Percentiles rank a stretch among this genome's conserved stretches.
phyloP scores from a whole-genome alignment of 2,113 vertebrate genomes.

The Pelecanus crispus region DNA sequence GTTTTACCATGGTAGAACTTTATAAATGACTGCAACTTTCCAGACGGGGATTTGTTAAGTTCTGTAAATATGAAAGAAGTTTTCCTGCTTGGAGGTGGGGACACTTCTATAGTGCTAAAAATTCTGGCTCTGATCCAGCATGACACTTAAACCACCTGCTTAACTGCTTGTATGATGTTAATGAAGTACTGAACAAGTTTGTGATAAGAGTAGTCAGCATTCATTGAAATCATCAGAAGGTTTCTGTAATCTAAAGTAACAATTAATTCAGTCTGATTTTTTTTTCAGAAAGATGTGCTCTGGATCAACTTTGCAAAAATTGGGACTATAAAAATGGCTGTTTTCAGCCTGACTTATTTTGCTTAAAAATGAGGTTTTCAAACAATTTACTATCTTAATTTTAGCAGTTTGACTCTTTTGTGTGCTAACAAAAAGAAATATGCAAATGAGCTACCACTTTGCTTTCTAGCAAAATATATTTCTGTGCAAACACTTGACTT shows the following conservation, averaged over 20 bases:
- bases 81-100: background rate
- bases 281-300: background rate
- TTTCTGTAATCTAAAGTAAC: background rate
- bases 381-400: constrained; percentile 70
- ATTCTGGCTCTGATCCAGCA: background rate
- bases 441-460: constrained; percentile 67
- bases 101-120: background rate
- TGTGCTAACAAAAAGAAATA: constrained; percentile 68
- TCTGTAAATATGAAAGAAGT: background rate
- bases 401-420: constrained; percentile 67
- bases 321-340: constrained; percentile 33
- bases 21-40: background rate
- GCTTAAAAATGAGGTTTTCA: constrained; percentile 67
- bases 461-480: constrained; percentile 71
- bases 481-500: constrained; percentile 72
- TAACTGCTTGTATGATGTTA: background rate
- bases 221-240: background rate
- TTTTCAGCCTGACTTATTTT: constrained; percentile 58
- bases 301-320: background rate
- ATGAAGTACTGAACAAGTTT: background rate
- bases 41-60: background rate
- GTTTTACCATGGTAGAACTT: background rate
- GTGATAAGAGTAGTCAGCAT: background rate
- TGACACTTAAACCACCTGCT: background rate
- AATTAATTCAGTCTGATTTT: background rate